phyloP scores from a whole-genome alignment of 1,140 invertebrate species.

The Papilio helenus region DNA sequence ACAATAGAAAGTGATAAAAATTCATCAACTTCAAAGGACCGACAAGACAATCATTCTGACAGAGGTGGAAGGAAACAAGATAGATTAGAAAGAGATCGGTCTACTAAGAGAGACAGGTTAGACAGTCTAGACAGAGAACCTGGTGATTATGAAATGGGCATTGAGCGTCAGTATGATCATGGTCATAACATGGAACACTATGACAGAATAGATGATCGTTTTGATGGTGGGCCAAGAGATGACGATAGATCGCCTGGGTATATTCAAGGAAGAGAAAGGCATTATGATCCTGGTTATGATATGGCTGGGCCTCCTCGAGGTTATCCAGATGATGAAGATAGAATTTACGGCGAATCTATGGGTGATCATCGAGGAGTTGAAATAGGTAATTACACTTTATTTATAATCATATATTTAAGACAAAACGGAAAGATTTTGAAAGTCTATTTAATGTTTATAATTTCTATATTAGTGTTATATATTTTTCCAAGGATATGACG shows the following conservation, averaged over 20 bases:
- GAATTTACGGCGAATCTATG: constrained; percentile 75
- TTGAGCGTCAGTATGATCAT: constrained; percentile 79
- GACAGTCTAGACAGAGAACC: constrained; percentile 79
- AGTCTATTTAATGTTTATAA: not conserved
- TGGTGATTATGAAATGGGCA: constrained; percentile 77
- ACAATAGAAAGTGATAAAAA: constrained; percentile 78
- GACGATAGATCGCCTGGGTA: constrained; percentile 79
- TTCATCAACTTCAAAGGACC: constrained; percentile 77
- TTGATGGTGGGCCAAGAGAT: constrained; percentile 74
- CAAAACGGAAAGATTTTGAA: not conserved
- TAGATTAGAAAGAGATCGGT: constrained; percentile 75
- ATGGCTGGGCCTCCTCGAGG: constrained; percentile 75
- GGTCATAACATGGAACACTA: constrained; percentile 78
- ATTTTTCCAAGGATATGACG: constrained; percentile 69
- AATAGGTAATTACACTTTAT: constrained; percentile 62
- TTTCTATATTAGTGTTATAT: constrained; percentile 33
- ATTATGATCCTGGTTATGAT: constrained; percentile 80
- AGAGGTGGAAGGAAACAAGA: constrained; percentile 78
- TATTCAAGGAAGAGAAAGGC: constrained; percentile 73
- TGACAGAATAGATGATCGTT: constrained; percentile 78
- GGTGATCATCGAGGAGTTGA: constrained; percentile 75
- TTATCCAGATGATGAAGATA: constrained; percentile 79
- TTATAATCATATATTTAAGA: not conserved
- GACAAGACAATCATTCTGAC: constrained; percentile 78
- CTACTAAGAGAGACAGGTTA: constrained; percentile 75